Evolutionary conservation across 2,797 vertebrate species (phyloP).

Genomic region (Micromesistius poutassou): DNA sequence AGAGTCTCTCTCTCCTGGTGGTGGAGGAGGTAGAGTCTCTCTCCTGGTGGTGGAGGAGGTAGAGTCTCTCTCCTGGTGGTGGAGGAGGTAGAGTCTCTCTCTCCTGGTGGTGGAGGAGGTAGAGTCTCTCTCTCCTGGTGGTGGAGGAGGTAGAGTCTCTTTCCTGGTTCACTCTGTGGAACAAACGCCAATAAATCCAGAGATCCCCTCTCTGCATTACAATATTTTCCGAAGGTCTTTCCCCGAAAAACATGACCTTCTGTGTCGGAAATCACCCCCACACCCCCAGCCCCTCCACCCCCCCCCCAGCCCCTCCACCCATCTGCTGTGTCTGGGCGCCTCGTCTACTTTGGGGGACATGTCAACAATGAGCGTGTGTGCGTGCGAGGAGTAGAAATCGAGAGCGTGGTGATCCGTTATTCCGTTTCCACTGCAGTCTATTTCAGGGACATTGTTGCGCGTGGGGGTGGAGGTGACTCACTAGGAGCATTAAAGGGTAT

Average conservation of each 20-base stretch:
- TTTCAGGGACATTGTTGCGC: slow-evolving; percentile 30
- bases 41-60: too few species aligned
- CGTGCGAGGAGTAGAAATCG: slow-evolving; percentile 31
- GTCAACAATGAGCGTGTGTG: slow-evolving; percentile 5
- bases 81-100: too few species aligned
- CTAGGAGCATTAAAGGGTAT: slow-evolving; percentile 30
- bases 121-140: too few species aligned
- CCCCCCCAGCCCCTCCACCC: too few species aligned
- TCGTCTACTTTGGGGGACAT: not conserved
- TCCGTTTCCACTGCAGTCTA: slow-evolving; percentile 35
- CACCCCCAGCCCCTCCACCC: too few species aligned
- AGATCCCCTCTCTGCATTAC: not conserved
- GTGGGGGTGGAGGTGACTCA: slow-evolving; percentile 8
- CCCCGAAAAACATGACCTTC: not conserved
- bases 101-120: too few species aligned
- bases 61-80: too few species aligned
- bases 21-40: too few species aligned
- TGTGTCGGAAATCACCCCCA: not conserved
- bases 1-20: too few species aligned
- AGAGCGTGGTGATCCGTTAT: not conserved
- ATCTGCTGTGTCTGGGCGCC: not conserved
- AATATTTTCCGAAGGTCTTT: slow-evolving; percentile 7
- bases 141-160: too few species aligned
- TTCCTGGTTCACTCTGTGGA: slow-evolving; percentile 3
- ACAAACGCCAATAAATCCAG: slow-evolving; percentile 18